Evolutionary conservation across 2,113 vertebrate species (phyloP), one percentile per base, ranked within the genome.

Genomic region (Tachycineta bicolor): DNA sequence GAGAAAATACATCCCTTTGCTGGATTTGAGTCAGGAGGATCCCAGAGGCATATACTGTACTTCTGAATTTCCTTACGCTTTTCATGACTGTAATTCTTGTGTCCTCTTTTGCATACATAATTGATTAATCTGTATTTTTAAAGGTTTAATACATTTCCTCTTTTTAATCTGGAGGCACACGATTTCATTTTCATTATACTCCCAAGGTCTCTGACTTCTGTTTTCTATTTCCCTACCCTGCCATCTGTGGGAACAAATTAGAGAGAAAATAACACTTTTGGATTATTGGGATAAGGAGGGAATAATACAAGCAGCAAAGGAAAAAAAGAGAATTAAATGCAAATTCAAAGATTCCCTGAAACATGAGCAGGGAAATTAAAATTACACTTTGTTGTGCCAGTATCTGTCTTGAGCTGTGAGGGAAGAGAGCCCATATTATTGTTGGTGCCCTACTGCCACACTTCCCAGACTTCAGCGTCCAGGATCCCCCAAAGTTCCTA

Each of bases 121-220:
- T 96, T 97, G 96, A 97, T 97, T 97, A 96, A 97, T 96, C 97
- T 96, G 95, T 97, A 94, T 85, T 97, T 97, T 95, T 94, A 94
- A 94, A 96, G 95, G 89, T 97, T 97, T 97, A 96, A 94, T 94
- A 96, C 24, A 0, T 94, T 96, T 96, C 82, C 67, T 95, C 62
- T 83, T 92, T 96, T 87, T 96, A 97, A 97, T 97, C 96, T 96
- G 89, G 91, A 95, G 73, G 59, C 88, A 44, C 31, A 79, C 74
- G 60, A 96, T 89, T 91, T 94, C 76, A 71, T 93, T 97, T 96
- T 90, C 84, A 86, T 97, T 96, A 64, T 94, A 84, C 88, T 97
- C 81, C 85, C 87, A 94, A 94, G 85, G 92, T 93, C 92, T 96
- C 87, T 74, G 83, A 96, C 79, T 96, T 96, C 79, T 95, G 93